Base-by-base conservation (phyloP, 1,140 invertebrate genomes). In the Trichoplusia ni region DNA sequence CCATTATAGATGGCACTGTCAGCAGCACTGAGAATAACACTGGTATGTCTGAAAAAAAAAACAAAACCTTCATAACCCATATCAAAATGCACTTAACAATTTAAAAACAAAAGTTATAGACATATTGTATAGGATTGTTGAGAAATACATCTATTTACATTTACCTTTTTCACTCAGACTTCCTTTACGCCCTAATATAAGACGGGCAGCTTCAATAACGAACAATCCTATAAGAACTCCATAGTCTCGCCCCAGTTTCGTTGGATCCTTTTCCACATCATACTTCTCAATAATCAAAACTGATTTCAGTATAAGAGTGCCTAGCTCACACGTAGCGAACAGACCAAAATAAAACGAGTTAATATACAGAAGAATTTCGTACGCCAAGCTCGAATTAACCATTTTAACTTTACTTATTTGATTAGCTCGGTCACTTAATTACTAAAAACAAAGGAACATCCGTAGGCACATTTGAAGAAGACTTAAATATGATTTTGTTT, bases 291-390 rank as follows among this genome's bases (percentile, higher is more conserved):
- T 79, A 53, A 90, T 87, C 71, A 90, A 73, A 38, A 94, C 92
- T 38, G 94, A 94, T 88, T 97, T 97, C 54, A 96, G 92, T 59
- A 95, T 90, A 71, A 94, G 92, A 87, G 96, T 95, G 7, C 94
- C 93, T 38, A 96, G 86, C 90, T 96, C 95, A 77, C 94, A 95
- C 59, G 95, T 92, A 4, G 95, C 94, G 80, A 96, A 96, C 90
- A 96, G 94, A 71, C 95, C 95, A 78, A 96, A 96, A 87, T 96
- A 97, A 89, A 96, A 96, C 6, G 95, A 96, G 91, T 96, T 96
- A 54, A 96, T 91, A 81, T 96, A 96, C 71, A 96, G 92, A 27
- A 96, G 84, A 75, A 96, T 95, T 90, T 96, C 95, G 69, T 95
- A 96, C 2, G 93, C 94, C 81, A 96, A 91, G 64, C 94, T 95